Conservation (phyloP, 2,797 vertebrate species). For the Geotrypetes seraphini region DNA sequence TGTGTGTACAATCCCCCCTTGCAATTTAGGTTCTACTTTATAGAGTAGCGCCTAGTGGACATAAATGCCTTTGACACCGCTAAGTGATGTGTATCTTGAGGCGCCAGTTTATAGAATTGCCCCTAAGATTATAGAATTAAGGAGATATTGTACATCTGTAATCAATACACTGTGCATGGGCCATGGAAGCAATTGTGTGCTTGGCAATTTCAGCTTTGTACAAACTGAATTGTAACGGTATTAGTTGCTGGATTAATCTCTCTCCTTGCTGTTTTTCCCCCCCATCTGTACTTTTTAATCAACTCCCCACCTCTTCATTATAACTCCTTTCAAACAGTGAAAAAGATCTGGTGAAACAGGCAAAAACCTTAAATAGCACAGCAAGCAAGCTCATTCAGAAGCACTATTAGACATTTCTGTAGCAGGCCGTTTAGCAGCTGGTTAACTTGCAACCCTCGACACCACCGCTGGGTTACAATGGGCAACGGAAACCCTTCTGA, state of each 20-base stretch:
- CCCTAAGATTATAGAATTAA: no score
- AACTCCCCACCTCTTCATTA: slow-evolving; percentile 34
- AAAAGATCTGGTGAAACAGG: slow-evolving; percentile 95
- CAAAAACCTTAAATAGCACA: slow-evolving; percentile 81
- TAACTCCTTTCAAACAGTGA: slow-evolving; percentile 61
- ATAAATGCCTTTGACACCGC: no score
- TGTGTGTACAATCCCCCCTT: no score
- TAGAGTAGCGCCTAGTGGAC: no score
- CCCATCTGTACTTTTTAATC: slow-evolving; percentile 19
- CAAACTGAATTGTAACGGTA: background rate
- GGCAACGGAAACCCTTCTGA: slow-evolving; percentile 25
- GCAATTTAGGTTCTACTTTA: no score
- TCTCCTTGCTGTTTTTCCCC: slow-evolving; percentile 45
- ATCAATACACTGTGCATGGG: no score
- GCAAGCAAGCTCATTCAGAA: slow-evolving; percentile 88
- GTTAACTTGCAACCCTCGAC: slow-evolving; percentile 40
- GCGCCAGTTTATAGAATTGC: no score
- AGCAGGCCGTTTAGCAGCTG: slow-evolving; percentile 27
- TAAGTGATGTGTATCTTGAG: no score
- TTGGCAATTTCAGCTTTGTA: background rate
- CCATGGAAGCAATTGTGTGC: background rate
- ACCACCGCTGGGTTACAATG: slow-evolving; percentile 34
- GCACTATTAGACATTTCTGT: slow-evolving; percentile 70
- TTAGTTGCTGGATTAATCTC: slow-evolving; percentile 41
- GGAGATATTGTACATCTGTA: no score